Evolutionary conservation across 2,797 vertebrate species (phyloP), one percentile per base, ranked within the genome.

Genomic region (Diceros bicornis): DNA sequence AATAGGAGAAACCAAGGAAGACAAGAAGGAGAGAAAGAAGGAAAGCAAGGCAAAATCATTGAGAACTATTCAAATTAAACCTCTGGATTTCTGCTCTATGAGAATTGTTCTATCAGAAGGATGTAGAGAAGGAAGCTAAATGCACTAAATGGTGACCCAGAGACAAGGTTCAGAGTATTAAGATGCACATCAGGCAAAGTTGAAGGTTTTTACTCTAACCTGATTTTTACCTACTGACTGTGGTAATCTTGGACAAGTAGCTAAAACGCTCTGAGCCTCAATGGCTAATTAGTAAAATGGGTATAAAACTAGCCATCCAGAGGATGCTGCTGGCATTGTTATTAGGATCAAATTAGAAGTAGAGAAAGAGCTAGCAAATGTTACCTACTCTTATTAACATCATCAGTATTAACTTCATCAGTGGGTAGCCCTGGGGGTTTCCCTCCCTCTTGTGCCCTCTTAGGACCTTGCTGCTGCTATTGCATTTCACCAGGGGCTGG

Each of bases 381-480:
- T 62, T 29, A 29, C 52, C 16, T 32, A 25, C 10, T 82, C 25
- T 86, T 41, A 34, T 17, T 83, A 59, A 59, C 2, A 12, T 52
- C 7, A 9, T 27, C 55, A 13, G 23, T 4, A 50, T n/a, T n/a
- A n/a, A n/a, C n/a, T n/a, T n/a, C n/a, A n/a, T n/a, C n/a, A n/a
- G 93, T 97, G 96, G 96, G 93, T 87, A 92, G 95, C 96, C 92
- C 95, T 96, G 82, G 95, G 96, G 87, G 91, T 91, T 78, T 83
- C 95, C 94, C 94, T 96, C 94, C 97, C 92, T 97, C 81, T 90
- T 79, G 91, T 94, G 91, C 93, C 97, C 94, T 95, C 12, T 95
- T 97, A 96, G 97, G 97, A 98, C 97, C 96, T 97, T 98, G 97
- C 98, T 98, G 97, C 96, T 98, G 97, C 97, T 98, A 97, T 97